These are phyloP conservation scores for Argyresthia goedartella DNA, from an alignment of 2,888 invertebrate species.

Conservation along the genomic window DNA sequence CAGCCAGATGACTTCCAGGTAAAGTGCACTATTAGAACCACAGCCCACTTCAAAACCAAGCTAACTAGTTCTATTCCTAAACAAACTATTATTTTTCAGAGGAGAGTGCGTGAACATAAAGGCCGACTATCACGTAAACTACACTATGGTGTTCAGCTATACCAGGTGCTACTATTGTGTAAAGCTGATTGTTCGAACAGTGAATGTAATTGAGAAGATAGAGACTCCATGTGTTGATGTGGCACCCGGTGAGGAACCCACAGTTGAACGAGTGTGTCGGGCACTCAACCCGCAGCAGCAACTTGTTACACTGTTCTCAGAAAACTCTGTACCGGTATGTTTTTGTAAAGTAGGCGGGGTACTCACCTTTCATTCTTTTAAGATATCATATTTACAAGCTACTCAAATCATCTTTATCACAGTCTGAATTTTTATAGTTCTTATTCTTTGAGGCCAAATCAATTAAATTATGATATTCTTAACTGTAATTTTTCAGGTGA, in stretches of 20 bases:
- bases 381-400: no score
- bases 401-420: no score
- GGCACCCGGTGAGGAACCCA: conserved; percentile 73
- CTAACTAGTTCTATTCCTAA: not conserved
- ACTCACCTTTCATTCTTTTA: no score
- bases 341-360: no score
- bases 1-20: conserved; percentile 79
- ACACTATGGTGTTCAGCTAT: conserved; percentile 84
- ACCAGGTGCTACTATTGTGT: conserved; percentile 87
- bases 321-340: conserved; percentile 85
- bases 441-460: not conserved
- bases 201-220: conserved; percentile 90
- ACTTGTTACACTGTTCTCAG: conserved; percentile 87
- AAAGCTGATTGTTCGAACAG: conserved; percentile 85
- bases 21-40: conserved; percentile 10
- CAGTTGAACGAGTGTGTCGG: conserved; percentile 82
- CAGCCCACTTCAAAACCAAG: no score
- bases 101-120: conserved; percentile 81
- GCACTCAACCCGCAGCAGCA: conserved; percentile 84
- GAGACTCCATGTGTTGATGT: conserved; percentile 87
- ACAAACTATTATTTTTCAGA: conserved; percentile 30
- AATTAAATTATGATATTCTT: not conserved
- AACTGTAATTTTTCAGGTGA: conserved; percentile 61
- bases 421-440: no score
- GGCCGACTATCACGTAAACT: conserved; percentile 83